These are phyloP conservation scores for Coreius guichenoti DNA, from an alignment of 2,797 vertebrate genomes.

Conservation along the genomic window DNA sequence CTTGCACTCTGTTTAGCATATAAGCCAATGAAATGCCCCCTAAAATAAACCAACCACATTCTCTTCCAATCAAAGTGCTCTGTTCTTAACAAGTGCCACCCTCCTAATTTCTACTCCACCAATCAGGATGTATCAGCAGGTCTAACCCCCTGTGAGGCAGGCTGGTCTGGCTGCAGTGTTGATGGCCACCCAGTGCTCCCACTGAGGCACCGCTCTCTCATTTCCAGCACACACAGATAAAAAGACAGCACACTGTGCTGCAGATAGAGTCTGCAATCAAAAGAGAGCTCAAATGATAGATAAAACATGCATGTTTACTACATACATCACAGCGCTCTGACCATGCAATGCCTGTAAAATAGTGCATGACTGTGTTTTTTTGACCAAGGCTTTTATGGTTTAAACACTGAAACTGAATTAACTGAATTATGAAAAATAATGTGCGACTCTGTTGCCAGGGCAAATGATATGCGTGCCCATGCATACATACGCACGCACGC, in stretches of 20 bases:
- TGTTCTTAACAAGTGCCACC: constrained; percentile 30
- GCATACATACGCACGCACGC: constrained; percentile 49
- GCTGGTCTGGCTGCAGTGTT: constrained; percentile 51
- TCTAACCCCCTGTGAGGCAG: constrained; percentile 48
- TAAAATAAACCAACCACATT: constrained; percentile 22
- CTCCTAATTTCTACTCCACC: constrained; percentile 40
- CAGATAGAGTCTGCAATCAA: constrained; percentile 61
- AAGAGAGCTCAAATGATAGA: constrained; percentile 53
- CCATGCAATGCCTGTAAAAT: constrained; percentile 23
- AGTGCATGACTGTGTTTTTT: not conserved
- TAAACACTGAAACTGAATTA: not conserved
- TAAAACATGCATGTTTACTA: constrained; percentile 50
- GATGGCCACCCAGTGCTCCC: constrained; percentile 59
- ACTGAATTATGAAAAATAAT: constrained; percentile 3
- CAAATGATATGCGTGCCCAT: constrained; percentile 41
- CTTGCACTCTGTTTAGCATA: constrained; percentile 36
- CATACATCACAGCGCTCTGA: constrained; percentile 42
- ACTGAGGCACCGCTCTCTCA: constrained; percentile 53
- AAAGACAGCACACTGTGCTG: constrained; percentile 54
- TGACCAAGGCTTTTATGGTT: not conserved
- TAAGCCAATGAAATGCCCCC: constrained; percentile 47
- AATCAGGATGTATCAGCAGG: constrained; percentile 54
- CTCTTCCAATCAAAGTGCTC: constrained; percentile 48
- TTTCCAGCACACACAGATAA: constrained; percentile 58
- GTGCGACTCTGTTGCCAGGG: not conserved